Base-by-base conservation (phyloP, 2,113 vertebrate species). In the Variabilichromis moorii region DNA sequence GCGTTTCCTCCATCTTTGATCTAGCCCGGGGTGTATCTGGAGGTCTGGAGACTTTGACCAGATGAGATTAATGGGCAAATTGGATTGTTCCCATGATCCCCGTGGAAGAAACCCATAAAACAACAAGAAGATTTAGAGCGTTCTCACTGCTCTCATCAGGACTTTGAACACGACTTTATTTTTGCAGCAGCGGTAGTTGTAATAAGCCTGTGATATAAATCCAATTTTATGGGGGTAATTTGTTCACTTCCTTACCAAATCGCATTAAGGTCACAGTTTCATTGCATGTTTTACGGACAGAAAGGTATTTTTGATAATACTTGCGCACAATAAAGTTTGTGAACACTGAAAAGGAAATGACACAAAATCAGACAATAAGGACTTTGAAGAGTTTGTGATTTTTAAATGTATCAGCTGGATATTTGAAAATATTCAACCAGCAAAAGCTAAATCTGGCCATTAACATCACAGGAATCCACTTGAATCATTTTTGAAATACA, bases 1-100 rank as follows among this genome's bases (percentile, higher is more conserved):
- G 42, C 3, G 91, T 96, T 95, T 95, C 90, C 93, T 90, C 82
- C 37, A 93, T 87, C 96, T 96, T 96, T 96, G 95, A 96, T 96
- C 95, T 90, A 80, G n/a, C 50, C 71, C 61, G 31, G 81, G 73
- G 90, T 91, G 91, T 51, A 90, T 93, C 45, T 86, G 87, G 86
- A 93, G 91, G 88, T 91, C 92, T 86, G 40, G 66, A 86, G 90
- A 91, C 83, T 66, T 91, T 51, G 91, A 91, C 59, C 92, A 93
- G 83, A 95, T 90, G 85, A 94, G 94, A 95, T 95, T 94, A 95
- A 93, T 92, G 90, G 68, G 45, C 88, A 91, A 93, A 94, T 94
- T 93, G 92, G 93, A 95, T 91, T 94, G 89, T 83, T 90, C 91
- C 76, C 90, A 84, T 95, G 92, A 95, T 94, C 92, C 81, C 84